Evolutionary conservation across 2,113 vertebrate genomes (phyloP).

Genomic region (Stercorarius parasiticus): DNA sequence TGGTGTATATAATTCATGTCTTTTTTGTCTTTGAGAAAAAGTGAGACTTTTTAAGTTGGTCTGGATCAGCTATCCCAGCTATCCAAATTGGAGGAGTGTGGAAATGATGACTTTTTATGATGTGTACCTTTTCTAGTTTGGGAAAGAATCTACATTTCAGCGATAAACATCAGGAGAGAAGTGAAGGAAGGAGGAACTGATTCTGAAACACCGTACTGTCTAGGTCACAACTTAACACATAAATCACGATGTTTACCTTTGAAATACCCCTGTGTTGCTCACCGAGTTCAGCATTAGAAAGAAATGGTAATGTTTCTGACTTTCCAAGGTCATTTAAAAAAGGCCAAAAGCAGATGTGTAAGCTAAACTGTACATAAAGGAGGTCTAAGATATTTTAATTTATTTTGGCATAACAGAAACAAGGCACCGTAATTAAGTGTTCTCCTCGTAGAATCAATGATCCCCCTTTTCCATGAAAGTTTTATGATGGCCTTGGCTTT

Average conservation of each 20-base stretch:
- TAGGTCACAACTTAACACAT: neutral
- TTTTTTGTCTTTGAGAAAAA: neutral
- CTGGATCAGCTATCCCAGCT: neutral
- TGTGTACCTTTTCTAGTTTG: neutral
- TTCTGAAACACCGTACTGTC: neutral
- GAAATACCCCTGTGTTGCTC: neutral
- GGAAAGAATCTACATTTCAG: neutral
- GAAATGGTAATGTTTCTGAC: neutral
- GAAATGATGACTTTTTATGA: neutral
- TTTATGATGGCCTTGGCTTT: neutral
- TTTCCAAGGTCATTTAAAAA: neutral
- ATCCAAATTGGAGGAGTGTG: neutral
- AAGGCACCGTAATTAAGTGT: neutral
- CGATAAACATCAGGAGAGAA: neutral
- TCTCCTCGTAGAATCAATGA: neutral
- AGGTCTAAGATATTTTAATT: neutral
- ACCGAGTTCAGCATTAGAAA: neutral
- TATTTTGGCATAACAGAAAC: neutral
- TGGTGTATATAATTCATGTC: neutral
- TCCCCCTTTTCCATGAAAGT: neutral
- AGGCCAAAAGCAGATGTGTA: neutral
- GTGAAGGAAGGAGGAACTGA: neutral
- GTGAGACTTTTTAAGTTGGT: neutral
- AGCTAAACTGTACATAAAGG: neutral
- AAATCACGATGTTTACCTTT: neutral